Conservation (phyloP, 2,888 invertebrate genomes). For the Linnaemya vulpina region DNA sequence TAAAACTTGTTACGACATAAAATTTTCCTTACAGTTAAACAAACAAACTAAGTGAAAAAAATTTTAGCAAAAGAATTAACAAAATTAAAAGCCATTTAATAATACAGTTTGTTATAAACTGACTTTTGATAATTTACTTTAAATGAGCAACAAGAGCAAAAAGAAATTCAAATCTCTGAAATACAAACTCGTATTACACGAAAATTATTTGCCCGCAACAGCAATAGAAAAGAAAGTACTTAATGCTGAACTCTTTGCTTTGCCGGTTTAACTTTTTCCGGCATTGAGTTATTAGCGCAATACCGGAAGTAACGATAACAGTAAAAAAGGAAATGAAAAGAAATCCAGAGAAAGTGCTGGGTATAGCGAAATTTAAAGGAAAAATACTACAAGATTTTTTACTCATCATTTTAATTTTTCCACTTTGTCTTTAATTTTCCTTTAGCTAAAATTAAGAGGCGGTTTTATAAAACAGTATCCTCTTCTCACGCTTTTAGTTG, state of each 20-base stretch:
- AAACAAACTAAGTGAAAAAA: neutral
- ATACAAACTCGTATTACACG: neutral
- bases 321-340: slow-evolving; percentile 77
- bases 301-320: slow-evolving; percentile 78
- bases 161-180: slow-evolving; percentile 15
- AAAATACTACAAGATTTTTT: slow-evolving; percentile 8
- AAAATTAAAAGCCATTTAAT: slow-evolving; percentile 48
- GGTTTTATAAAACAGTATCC: slow-evolving; percentile 41
- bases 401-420: slow-evolving; percentile 13
- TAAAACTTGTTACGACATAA: neutral
- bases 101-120: slow-evolving; percentile 47
- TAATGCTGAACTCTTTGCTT: slow-evolving; percentile 50
- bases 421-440: slow-evolving; percentile 41
- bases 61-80: neutral
- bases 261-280: slow-evolving; percentile 66
- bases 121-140: slow-evolving; percentile 47
- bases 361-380: slow-evolving; percentile 15
- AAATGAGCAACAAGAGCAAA: slow-evolving; percentile 13
- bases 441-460: slow-evolving; percentile 34
- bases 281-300: slow-evolving; percentile 73
- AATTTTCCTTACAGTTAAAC: neutral
- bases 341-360: slow-evolving; percentile 69
- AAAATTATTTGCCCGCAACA: slow-evolving; percentile 3
- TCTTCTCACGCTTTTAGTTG: slow-evolving; percentile 1
- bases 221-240: slow-evolving; percentile 5